Conservation (phyloP, 2,888 invertebrate species). For the Morpho helenor region DNA sequence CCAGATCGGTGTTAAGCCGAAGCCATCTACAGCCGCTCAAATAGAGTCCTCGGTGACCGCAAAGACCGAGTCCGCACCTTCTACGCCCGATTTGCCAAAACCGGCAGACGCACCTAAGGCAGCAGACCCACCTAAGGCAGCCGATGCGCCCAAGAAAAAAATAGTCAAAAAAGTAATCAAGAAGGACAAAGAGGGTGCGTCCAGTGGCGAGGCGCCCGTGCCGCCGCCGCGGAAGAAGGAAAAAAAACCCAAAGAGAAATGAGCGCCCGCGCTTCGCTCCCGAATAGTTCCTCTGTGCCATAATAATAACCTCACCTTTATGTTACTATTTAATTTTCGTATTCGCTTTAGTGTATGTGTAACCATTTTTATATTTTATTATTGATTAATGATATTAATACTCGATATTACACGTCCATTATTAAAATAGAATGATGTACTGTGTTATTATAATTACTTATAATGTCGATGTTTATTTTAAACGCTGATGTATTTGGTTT, state of each 20-base stretch:
- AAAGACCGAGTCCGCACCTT: slow-evolving; percentile 34
- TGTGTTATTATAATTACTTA: slow-evolving; percentile 40
- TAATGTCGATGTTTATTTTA: slow-evolving; percentile 40
- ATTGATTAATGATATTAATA: slow-evolving; percentile 38
- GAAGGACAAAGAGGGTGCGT: slow-evolving; percentile 67
- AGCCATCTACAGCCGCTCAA: slow-evolving; percentile 57
- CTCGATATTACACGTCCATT: slow-evolving; percentile 51
- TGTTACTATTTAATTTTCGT: slow-evolving; percentile 59
- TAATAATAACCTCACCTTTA: slow-evolving; percentile 60
- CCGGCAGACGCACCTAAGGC: slow-evolving; percentile 46
- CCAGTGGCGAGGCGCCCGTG: slow-evolving; percentile 61
- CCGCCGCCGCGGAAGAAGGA: slow-evolving; percentile 78
- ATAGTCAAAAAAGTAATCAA: slow-evolving; percentile 73
- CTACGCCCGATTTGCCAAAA: slow-evolving; percentile 29
- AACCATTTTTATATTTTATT: slow-evolving; percentile 54
- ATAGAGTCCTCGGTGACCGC: slow-evolving; percentile 58
- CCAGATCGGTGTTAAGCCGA: slow-evolving; percentile 68
- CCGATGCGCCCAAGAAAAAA: slow-evolving; percentile 59
- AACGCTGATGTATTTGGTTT: slow-evolving; percentile 30
- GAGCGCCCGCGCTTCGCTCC: slow-evolving; percentile 52
- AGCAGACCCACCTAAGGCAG: background rate
- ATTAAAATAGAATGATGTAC: slow-evolving; percentile 47
- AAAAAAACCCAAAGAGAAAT: slow-evolving; percentile 77
- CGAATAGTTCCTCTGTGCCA: slow-evolving; percentile 71
- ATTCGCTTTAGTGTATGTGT: slow-evolving; percentile 68